Base-by-base conservation (phyloP, 1,140 invertebrate genomes). In the Anoplolepis gracilipes region DNA sequence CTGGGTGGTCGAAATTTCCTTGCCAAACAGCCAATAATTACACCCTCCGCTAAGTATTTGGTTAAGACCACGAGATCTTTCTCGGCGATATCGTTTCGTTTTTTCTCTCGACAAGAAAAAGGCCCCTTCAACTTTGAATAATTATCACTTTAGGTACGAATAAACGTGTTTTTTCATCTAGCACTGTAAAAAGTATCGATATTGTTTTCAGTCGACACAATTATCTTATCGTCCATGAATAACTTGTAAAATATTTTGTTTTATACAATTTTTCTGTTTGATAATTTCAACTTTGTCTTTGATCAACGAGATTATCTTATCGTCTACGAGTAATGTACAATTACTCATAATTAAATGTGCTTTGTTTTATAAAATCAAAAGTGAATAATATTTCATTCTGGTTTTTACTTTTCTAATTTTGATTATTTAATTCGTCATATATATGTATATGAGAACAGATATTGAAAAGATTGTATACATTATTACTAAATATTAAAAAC, bases 1-100 rank as follows among this genome's bases (percentile, higher is more conserved):
- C 25, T 30, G 77, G 42, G 46, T 79, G 77, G 77, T 33, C 77
- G n/a, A 55, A 78, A 67, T 53, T 78, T 53, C 13, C 5, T 25
- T 33, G 7, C 46, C 42, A 46, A 49, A 11, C 36, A 39, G 19
- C 61, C 77, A 79, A 69, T 79, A 79, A 79, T 69, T 79, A 79
- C 49, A 55, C n/a, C 30, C n/a, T 57, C 30, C 61, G 13, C n/a
- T 30, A 79, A 46, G 33, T 79, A 79, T 79, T 79, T 79, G 62
- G 62, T 67, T 78, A 78, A 67, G 77, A 85, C 69, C 28, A 69
- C 46, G 30, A 70, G 77, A 81, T 82, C 67, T n/a, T n/a, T 7
- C n/a, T 62, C 53, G n/a, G 16, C 25, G 69, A 82, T 82, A 61
- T 62, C 55, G 39, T 69, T 67, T 19, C 49, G 33, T 82, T 72